A percentile compares a stretch with the other conserved stretches of the same genome.
Evolutionary conservation across 2,797 vertebrate genomes (phyloP).

Genomic region (Vireo griseus): DNA sequence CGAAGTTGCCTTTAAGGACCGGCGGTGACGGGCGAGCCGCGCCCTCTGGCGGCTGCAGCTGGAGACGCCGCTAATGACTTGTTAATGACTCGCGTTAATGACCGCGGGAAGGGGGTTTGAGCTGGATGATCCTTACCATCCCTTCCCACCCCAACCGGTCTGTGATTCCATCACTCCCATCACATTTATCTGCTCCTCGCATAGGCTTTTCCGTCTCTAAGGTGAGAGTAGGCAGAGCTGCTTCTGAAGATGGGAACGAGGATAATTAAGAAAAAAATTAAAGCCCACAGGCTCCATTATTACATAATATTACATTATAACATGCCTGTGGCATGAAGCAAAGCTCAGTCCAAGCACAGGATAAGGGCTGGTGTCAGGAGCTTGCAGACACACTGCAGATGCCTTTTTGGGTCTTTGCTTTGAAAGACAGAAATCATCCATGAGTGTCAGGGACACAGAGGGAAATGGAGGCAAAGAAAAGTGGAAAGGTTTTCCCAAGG

Average conservation of each 20-base stretch:
- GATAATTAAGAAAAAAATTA: background rate
- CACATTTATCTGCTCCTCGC: background rate
- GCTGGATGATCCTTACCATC: background rate
- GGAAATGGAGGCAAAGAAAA: background rate
- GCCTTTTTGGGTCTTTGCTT: background rate
- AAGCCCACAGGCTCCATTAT: background rate
- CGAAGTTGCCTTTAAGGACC: accelerated
- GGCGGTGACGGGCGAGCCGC: background rate
- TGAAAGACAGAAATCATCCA: background rate
- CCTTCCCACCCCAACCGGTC: background rate
- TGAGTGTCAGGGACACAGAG: background rate
- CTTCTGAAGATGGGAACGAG: background rate
- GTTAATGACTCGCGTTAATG: background rate
- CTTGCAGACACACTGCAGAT: background rate
- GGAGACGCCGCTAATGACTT: background rate
- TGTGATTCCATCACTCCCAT: background rate
- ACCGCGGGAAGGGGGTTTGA: accelerated
- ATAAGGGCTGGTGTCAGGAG: background rate
- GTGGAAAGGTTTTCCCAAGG: background rate
- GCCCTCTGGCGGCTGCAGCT: background rate
- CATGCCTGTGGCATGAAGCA: background rate
- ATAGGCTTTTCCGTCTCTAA: background rate
- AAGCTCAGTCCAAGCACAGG: background rate
- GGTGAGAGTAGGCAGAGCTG: accelerated
- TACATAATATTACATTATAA: background rate